A percentile compares a stretch with the other conserved stretches of the same genome.
Conservation (phyloP, 2,797 vertebrate species). For the Xenops minutus region DNA sequence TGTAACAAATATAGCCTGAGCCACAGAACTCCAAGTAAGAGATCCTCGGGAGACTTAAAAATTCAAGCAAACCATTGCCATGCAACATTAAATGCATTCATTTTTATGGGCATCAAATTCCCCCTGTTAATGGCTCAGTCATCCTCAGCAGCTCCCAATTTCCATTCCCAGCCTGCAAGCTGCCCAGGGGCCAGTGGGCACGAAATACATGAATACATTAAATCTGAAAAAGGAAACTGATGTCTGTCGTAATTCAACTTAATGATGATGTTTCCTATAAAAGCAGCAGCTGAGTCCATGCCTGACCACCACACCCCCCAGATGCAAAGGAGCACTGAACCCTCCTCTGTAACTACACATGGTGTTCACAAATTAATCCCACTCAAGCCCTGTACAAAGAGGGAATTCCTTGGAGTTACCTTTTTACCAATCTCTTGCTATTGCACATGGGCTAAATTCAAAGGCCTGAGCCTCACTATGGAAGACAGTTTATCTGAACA, state of each 20-base stretch:
- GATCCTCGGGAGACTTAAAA: slow-evolving; percentile 3
- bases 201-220: slow-evolving; percentile 17
- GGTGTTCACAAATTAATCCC: neutral
- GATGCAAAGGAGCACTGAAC: neutral
- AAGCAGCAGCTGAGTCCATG: neutral
- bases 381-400: neutral
- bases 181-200: slow-evolving; percentile 11
- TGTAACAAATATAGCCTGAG: slow-evolving; percentile 19
- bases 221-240: slow-evolving; percentile 1
- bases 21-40: neutral
- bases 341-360: neutral
- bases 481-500: neutral
- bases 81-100: slow-evolving; percentile 5
- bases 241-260: neutral
- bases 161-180: slow-evolving; percentile 42
- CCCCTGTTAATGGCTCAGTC: slow-evolving; percentile 29
- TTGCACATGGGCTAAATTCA: neutral
- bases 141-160: slow-evolving; percentile 28
- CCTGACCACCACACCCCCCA: neutral
- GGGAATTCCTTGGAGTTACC: neutral
- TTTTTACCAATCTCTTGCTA: neutral
- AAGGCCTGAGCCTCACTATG: neutral
- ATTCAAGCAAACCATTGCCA: neutral
- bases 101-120: slow-evolving; percentile 44
- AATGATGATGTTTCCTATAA: neutral